Conservation (phyloP, 2,888 invertebrate genomes). For the Perdita meconis region DNA sequence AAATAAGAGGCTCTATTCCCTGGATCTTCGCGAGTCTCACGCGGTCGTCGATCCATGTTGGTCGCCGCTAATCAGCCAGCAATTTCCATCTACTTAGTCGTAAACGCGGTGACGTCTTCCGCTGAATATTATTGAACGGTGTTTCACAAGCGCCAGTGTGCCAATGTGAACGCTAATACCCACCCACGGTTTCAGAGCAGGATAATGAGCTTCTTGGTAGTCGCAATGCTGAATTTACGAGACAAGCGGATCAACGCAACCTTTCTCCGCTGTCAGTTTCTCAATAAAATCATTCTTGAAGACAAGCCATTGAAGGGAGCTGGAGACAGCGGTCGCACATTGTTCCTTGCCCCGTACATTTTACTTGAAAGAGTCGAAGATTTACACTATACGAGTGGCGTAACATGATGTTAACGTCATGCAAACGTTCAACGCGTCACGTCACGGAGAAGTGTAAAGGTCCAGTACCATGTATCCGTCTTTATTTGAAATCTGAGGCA, state of each 20-base stretch:
- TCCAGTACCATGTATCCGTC: too few species aligned
- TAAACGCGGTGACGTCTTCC: slow-evolving; percentile 32
- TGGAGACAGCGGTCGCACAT: not conserved
- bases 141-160: slow-evolving; percentile 43
- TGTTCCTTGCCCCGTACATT: not conserved
- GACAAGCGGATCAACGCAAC: slow-evolving; percentile 32
- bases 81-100: slow-evolving; percentile 15
- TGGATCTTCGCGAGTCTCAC: slow-evolving; percentile 19
- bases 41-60: slow-evolving; percentile 45
- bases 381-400: not conserved
- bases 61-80: slow-evolving; percentile 5
- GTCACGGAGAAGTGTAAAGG: too few species aligned
- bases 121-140: slow-evolving; percentile 27
- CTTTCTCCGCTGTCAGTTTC: slow-evolving; percentile 23
- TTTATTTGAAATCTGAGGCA: too few species aligned
- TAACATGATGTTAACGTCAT: not conserved
- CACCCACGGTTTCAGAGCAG: slow-evolving; percentile 55
- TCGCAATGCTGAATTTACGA: slow-evolving; percentile 50
- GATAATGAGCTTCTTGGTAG: slow-evolving; percentile 57
- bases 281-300: slow-evolving; percentile 31
- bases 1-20: not conserved
- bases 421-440: not conserved
- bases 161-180: slow-evolving; percentile 46
- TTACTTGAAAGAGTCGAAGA: slow-evolving; percentile 10
- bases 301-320: not conserved